Evolutionary conservation across 2,113 vertebrate species (phyloP).

Genomic region (Cyanistes caeruleus): DNA sequence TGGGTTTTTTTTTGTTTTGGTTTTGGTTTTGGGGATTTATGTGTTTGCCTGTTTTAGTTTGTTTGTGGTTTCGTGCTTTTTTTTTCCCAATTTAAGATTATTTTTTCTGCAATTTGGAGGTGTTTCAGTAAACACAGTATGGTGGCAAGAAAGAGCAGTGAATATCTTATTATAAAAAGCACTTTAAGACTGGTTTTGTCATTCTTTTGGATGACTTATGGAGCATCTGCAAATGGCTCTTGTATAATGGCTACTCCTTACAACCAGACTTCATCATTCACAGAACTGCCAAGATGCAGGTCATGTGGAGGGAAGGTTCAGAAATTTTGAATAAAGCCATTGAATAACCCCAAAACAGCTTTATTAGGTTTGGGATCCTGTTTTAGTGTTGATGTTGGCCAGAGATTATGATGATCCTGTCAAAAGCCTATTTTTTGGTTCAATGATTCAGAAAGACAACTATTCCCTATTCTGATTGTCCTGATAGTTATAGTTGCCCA

Average conservation of each 20-base stretch:
- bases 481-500: background rate
- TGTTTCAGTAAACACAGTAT: background rate
- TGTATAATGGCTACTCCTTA: background rate
- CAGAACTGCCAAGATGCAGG: background rate
- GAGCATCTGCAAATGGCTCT: background rate
- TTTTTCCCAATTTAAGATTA: background rate
- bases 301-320: background rate
- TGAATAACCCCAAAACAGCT: background rate
- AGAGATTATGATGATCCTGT: background rate
- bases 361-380: background rate
- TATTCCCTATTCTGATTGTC: background rate
- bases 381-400: background rate
- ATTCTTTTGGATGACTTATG: background rate
- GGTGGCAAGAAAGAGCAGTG: background rate
- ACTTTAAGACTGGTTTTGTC: background rate
- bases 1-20: background rate
- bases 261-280: background rate
- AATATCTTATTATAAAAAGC: background rate
- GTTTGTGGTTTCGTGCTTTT: background rate
- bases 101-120: background rate
- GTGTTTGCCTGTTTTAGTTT: background rate
- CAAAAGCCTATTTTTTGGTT: conserved; percentile 33
- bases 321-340: background rate
- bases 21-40: background rate
- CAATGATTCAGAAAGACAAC: conserved; percentile 18